A percentile compares a stretch with the other conserved stretches of the same genome.
Evolutionary conservation across 1,140 invertebrate species (phyloP).

Genomic region (Arctopsyche grandis): DNA sequence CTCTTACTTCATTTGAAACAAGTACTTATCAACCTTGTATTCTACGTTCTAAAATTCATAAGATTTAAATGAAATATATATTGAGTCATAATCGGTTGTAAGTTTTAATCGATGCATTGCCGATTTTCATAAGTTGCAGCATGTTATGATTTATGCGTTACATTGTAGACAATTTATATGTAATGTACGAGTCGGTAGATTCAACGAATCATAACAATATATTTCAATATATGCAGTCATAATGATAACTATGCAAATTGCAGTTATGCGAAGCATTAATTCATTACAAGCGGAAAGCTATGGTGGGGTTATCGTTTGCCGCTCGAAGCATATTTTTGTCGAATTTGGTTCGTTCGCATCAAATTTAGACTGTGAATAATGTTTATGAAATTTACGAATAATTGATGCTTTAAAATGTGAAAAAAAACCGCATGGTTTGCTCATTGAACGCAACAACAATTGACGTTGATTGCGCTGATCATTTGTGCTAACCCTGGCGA

Average conservation of each 20-base stretch:
- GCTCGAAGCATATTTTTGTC: too few species aligned
- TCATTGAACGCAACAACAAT: constrained; percentile 36
- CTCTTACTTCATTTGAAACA: too few species aligned
- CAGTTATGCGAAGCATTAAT: constrained; percentile 1
- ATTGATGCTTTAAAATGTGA: not conserved
- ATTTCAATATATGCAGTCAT: not conserved
- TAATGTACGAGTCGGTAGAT: not conserved
- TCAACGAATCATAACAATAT: constrained; percentile 8
- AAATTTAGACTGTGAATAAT: too few species aligned
- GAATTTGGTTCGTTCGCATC: too few species aligned
- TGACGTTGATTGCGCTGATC: constrained; percentile 42
- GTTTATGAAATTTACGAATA: not conserved
- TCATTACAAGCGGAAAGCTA: not conserved
- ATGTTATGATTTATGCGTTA: too few species aligned
- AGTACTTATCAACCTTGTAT: too few species aligned
- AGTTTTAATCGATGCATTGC: too few species aligned
- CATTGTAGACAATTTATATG: not conserved
- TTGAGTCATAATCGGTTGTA: too few species aligned
- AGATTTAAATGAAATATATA: too few species aligned
- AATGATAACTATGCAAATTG: constrained; percentile 1
- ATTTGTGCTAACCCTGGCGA: constrained; percentile 42
- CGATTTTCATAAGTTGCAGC: too few species aligned
- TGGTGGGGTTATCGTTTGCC: not conserved
- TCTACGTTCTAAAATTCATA: too few species aligned
- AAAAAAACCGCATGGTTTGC: not conserved